Evolutionary conservation across 2,113 vertebrate genomes (phyloP).

Genomic region (Labrus mixtus): DNA sequence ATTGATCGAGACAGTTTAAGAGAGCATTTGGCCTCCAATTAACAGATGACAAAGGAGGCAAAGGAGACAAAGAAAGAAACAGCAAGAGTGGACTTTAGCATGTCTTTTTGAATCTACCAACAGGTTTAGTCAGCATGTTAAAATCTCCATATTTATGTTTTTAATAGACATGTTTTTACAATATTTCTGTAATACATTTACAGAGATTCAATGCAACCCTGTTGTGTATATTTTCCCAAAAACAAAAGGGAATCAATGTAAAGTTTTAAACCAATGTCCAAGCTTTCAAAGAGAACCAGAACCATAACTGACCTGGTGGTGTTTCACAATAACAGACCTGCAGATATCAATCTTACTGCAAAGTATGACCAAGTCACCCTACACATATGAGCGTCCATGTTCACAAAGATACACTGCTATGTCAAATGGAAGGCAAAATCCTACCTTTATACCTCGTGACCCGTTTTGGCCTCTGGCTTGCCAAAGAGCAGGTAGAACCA

Average conservation of each 20-base stretch:
- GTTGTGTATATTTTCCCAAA: not conserved
- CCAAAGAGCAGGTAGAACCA: constrained; percentile 2
- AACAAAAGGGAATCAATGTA: not conserved
- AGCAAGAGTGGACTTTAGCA: not conserved
- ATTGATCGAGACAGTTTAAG: constrained; percentile 47
- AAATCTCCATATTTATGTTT: not conserved
- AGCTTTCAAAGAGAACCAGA: not conserved
- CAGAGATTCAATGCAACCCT: not conserved
- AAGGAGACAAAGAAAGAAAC: not conserved
- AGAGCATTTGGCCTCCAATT: constrained; percentile 14
- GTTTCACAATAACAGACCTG: not conserved
- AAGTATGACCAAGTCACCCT: not conserved
- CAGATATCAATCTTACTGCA: not conserved
- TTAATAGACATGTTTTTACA: not conserved
- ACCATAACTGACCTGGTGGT: constrained; percentile 2
- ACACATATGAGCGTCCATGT: not conserved
- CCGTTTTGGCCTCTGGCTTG: constrained; percentile 28
- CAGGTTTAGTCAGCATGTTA: not conserved
- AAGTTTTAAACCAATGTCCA: not conserved
- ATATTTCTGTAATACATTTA: not conserved
- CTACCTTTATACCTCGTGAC: constrained; percentile 54
- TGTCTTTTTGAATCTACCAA: not conserved
- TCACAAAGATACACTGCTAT: not conserved
- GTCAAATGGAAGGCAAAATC: constrained; percentile 7
- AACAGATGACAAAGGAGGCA: not conserved